Evolutionary conservation across 2,113 vertebrate species (phyloP).

Genomic region (Dascyllus trimaculatus): DNA sequence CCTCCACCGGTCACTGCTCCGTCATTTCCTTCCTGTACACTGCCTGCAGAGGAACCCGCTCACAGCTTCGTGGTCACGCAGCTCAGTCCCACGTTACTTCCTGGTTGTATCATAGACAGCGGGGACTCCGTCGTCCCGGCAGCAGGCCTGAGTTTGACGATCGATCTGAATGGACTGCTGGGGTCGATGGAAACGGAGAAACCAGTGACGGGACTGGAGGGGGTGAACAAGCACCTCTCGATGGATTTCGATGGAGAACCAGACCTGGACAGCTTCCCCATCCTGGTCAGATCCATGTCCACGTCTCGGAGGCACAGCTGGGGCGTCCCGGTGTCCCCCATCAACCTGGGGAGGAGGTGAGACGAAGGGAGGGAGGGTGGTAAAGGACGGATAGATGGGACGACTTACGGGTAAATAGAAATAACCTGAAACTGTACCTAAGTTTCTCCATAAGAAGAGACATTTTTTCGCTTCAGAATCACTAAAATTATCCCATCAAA

Average conservation of each 20-base stretch:
- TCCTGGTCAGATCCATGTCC: constrained; percentile 85
- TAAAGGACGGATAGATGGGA: background rate
- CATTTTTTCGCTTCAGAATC: background rate
- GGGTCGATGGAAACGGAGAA: constrained; percentile 49
- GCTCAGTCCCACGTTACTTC: constrained; percentile 30
- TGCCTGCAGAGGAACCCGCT: constrained; percentile 35
- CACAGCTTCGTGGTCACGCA: constrained; percentile 56
- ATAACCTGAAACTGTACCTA: too few relatives aligned
- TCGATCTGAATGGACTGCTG: constrained; percentile 60
- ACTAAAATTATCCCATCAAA: too few relatives aligned
- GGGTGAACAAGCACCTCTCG: background rate
- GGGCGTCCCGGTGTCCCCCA: constrained; percentile 88
- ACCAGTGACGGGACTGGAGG: constrained; percentile 13
- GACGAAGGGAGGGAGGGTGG: background rate
- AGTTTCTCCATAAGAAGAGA: background rate
- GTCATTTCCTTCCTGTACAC: background rate
- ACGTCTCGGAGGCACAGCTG: constrained; percentile 90
- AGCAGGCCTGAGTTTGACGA: constrained; percentile 41
- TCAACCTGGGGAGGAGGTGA: constrained; percentile 88
- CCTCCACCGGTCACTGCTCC: background rate
- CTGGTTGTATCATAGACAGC: constrained; percentile 42
- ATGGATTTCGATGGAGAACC: constrained; percentile 70
- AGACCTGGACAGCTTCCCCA: constrained; percentile 82
- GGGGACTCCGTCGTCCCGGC: constrained; percentile 29
- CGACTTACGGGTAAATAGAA: background rate